phyloP scores from a whole-genome alignment of 2,797 vertebrate genomes.

The Florisuga fusca region DNA sequence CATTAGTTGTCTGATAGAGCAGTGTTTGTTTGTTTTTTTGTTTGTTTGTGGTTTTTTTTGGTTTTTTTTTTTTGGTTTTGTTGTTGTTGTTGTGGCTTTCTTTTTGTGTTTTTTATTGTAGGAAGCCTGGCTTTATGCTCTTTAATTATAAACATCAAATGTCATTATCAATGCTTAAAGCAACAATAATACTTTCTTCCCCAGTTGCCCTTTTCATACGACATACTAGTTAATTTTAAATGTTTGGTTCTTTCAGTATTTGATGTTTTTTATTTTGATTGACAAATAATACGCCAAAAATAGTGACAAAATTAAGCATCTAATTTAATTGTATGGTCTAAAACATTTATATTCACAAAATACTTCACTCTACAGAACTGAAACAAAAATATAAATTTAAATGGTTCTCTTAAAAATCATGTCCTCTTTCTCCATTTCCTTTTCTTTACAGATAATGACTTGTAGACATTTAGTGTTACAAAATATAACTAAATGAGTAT shows the following conservation, averaged over 20 bases:
- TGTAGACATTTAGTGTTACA: neutral
- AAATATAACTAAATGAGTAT: neutral
- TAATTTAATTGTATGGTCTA: neutral
- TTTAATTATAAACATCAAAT: slow-evolving; percentile 8
- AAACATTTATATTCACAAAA: neutral
- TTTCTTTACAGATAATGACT: neutral
- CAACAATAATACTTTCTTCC: neutral
- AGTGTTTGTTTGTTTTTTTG: neutral
- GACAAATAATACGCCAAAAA: neutral
- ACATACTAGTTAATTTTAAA: neutral
- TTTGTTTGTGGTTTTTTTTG: neutral
- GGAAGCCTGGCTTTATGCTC: neutral
- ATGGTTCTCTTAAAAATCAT: neutral
- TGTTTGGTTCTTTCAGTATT: neutral
- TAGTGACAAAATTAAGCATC: neutral
- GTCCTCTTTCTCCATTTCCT: neutral
- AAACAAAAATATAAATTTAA: neutral
- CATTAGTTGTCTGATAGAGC: neutral
- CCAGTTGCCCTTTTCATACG: neutral
- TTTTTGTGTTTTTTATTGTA: neutral
- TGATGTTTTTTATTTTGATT: neutral
- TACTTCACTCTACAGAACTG: neutral
- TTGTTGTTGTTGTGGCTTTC: too few relatives aligned
- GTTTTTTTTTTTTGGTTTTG: neutral
- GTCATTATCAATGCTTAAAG: neutral